Percentiles rank a stretch among this genome's conserved stretches.
phyloP scores from a whole-genome alignment of 1,140 invertebrate genomes.

The Lepidurus packardi region DNA sequence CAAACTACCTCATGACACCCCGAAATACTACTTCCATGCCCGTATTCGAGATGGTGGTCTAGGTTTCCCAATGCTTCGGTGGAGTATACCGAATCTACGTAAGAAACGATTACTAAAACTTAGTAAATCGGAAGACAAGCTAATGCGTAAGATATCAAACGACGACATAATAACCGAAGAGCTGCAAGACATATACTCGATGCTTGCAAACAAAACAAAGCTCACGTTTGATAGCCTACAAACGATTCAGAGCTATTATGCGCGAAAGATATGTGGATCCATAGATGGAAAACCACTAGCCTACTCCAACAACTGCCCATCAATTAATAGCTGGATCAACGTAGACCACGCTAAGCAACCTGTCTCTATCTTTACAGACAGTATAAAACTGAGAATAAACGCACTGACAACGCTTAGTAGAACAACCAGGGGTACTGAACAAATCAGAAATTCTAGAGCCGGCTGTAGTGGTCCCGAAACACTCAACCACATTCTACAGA shows the following conservation, averaged over 20 bases:
- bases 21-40: slow-evolving; percentile 42
- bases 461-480: slow-evolving; percentile 41
- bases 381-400: slow-evolving; percentile 37
- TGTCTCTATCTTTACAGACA: slow-evolving; percentile 35
- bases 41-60: slow-evolving; percentile 40
- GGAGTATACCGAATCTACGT: not conserved
- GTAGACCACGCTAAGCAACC: not conserved
- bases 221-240: not conserved
- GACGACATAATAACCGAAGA: no score
- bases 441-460: slow-evolving; percentile 40
- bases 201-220: not conserved
- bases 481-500: slow-evolving; percentile 43
- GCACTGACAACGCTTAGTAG: slow-evolving; percentile 36
- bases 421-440: not conserved
- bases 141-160: no score
- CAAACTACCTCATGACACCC: slow-evolving; percentile 41
- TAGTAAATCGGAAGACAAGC: not conserved
- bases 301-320: not conserved
- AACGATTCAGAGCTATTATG: not conserved
- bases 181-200: not conserved
- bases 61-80: slow-evolving; percentile 37
- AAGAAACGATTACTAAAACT: not conserved
- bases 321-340: not conserved
- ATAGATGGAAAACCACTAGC: not conserved
- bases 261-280: not conserved